Base-by-base conservation (phyloP, 1,140 invertebrate genomes). In the Pseudomyrmex flavicornis region DNA sequence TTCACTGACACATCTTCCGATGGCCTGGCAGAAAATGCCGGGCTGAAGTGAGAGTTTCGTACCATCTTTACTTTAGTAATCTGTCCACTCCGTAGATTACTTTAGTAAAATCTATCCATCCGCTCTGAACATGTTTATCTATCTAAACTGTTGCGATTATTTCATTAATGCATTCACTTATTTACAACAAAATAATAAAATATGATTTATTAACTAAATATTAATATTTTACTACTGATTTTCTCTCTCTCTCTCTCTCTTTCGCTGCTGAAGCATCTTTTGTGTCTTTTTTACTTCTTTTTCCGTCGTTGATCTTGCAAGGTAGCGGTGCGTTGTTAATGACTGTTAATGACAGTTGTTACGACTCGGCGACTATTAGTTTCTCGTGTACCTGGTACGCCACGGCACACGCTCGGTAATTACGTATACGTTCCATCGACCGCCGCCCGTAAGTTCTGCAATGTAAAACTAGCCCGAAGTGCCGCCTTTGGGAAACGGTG, bases 281-380 rank as follows among this genome's bases (percentile, higher is more conserved):
- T 13, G 22, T 58, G 63, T 73, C 48, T 52, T 63, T 73, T 50
- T 74, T 54, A 22, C 12, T 63, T 5, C 26, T 77, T 69, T 77
- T 70, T 80, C 15, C 83, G 82, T 82, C 74, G 83, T 85, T 86
- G 66, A 82, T 83, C 61, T 20, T 69, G 84, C 79, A 86, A 90
- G 90, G 91, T 92, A 93, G 89, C 91, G 88, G 91, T 89, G 91
- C 90, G 91, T 93, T 91, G 91, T 92, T 93, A 93, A 93, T 91
- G 91, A 93, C 90, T 88, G 91, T 91, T 93, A 92, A 93, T 94
- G 92, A 94, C 91, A 92, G 91, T 89, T 91, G 91, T 92, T 92
- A 91, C 86, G 84, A 84, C 83, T 84, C 85, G 89, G 87, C 83
- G 88, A 92, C 90, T 89, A 91, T 92, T 92, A 90, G 92, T 90